Base-by-base conservation (phyloP, 2,888 invertebrate species). In the Nomada fucata region DNA sequence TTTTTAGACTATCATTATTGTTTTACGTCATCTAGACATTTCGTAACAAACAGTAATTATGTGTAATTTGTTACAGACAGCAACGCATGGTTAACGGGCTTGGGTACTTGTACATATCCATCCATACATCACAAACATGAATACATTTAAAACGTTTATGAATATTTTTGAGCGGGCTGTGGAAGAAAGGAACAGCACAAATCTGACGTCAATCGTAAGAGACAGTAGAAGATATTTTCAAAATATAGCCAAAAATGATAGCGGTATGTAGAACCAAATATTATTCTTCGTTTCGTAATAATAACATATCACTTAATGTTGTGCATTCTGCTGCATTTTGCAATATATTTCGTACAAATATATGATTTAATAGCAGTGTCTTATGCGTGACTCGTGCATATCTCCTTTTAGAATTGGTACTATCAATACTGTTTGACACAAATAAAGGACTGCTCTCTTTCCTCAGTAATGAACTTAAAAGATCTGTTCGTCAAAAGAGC, bases 131-230 rank as follows among this genome's bases (percentile, higher is more conserved):
- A 26, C n/a, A 36, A 74, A 83, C 26, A 90, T 90, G 90, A 89
- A 90, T 59, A 77, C 88, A 2, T 78, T 90, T 60, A 69, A 86
- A 68, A 78, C 23, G 10, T 91, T 91, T 79, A 84, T 89, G 74
- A 59, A 84, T 26, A 82, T 88, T 50, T 89, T 91, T 59, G 61
- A 57, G 13, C 75, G 69, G 50, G 83, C 81, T 47, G 67, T 74
- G n/a, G 13, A 0, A 13, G 69, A 80, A 55, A 76, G 67, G 44
- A 77, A 82, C 18, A 75, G 78, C 57, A 29, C 9, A 13, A 77
- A 78, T 57, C 75, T 91, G 44, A 68, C 36, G 15, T 67, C 72
- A 13, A 71, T 88, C 55, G 74, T 91, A 50, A 82, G 80, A n/a
- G 69, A 82, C 36, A 74, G 90, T 63, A 67, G 72, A 42, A 84